Base-by-base conservation (phyloP, 2,797 vertebrate species). In the Crocodylus rhombifer region DNA sequence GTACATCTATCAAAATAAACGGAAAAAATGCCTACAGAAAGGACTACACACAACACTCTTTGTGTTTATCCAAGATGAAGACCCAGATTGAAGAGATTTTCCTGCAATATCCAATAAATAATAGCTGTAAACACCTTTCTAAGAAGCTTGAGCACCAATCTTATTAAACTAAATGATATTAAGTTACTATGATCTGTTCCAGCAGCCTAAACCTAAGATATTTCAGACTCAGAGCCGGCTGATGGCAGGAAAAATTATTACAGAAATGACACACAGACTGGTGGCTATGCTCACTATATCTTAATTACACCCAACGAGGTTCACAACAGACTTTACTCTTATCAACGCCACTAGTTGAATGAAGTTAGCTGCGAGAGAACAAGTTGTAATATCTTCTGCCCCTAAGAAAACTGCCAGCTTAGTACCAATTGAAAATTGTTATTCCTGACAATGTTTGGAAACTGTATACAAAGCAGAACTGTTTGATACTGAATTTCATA, bases 391-490 rank as follows among this genome's bases (percentile, higher is more conserved):
- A 20, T 71, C 7, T 2, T 15, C 13, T 62, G 80, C 71, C 71
- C 79, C 15, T 77, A 86, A 73, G 33, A 73, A 5, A 82, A 33
- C 20, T 15, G 23, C 69, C 36, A 73, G 14, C 0, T 6, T 5
- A 4, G 4, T 1, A 1, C 0, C 4, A 11, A 30, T 16, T 33
- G 18, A 30, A 73, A 71, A 15, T 7, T 71, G 6, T 42, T 0
- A 13, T 14, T 74, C 80, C 78, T 65, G 75, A 74, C 2, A 1
- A 64, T 0, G 0, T 42, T 11, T 33, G 10, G 3, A 71, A 81
- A 7, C 51, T 57, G 26, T 57, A 56, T 58, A 60, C 69, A 76
- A 26, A 87, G 77, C 11, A 56, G 21, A 56, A 23, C 3, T n/a
- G n/a, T 60, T 69, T 7, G 81, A 26, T 18, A 56, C 7, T 36